phyloP scores from a whole-genome alignment of 2,888 invertebrate genomes.

The Tanypteryx hageni region DNA sequence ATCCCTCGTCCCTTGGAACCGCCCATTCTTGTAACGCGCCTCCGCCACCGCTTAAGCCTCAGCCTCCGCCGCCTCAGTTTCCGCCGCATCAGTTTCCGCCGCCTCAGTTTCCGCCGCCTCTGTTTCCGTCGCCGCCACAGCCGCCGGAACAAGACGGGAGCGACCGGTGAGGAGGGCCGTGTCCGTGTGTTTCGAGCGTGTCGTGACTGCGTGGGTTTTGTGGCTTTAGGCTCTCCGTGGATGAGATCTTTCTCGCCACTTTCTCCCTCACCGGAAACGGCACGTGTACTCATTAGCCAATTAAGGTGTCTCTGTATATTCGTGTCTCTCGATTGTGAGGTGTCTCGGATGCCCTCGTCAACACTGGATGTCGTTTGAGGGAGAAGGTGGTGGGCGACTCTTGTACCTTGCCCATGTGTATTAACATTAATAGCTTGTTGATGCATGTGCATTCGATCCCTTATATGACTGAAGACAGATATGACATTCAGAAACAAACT shows the following conservation, averaged over 20 bases:
- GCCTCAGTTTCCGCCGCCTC: background rate
- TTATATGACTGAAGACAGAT: background rate
- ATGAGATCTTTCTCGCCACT: background rate
- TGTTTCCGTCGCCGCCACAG: background rate
- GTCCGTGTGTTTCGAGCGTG: background rate
- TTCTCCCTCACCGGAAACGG: background rate
- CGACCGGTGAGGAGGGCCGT: slow-evolving; percentile 8
- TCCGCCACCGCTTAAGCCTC: too few relatives aligned
- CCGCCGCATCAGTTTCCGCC: too few relatives aligned
- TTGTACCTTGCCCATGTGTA: background rate
- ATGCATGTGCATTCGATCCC: background rate
- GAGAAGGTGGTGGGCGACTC: background rate
- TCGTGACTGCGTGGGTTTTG: background rate
- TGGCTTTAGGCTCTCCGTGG: background rate
- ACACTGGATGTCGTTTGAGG: background rate
- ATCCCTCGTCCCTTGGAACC: too few relatives aligned
- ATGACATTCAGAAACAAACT: too few relatives aligned
- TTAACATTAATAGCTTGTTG: slow-evolving; percentile 4
- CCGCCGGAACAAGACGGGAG: background rate
- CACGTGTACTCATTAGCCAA: background rate
- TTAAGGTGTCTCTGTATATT: background rate
- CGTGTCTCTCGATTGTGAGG: background rate
- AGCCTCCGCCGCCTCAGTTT: background rate
- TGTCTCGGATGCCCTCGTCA: background rate
- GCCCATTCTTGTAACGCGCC: too few relatives aligned